Base-by-base conservation (phyloP, 2,888 invertebrate species). In the Petrolisthes cinctipes region DNA sequence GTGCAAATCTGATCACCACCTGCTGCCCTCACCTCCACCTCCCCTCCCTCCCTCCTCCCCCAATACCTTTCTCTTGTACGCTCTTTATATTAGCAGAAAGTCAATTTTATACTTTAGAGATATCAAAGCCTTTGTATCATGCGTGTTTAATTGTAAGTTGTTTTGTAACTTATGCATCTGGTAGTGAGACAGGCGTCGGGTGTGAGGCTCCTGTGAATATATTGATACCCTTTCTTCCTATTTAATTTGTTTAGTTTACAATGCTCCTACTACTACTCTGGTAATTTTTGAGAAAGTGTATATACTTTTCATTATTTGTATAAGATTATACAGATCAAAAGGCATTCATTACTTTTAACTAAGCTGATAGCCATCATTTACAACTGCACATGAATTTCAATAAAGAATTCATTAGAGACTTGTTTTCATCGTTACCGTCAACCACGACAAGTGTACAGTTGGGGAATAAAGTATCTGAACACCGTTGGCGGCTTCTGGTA, bases 241-340 rank as follows among this genome's bases (percentile, higher is more conserved):
- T 83, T 86, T 83, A 83, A 88, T 85, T 88, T 88, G 75, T 85
- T 88, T 82, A 82, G 75, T 88, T 85, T 88, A 81, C 78, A 81
- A 82, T 88, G 82, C 83, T 87, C 83, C 75, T 71, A 51, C 53
- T 79, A 83, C 86, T 86, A 82, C 71, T 51, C 71, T 79, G 79
- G 79, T 84, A 71, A 75, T 73, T 83, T 84, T 81, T 82, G 57
- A 83, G 75, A 88, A 84, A 68, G 53, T 76, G 75, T 82, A 76
- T 85, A 88, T 88, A 88, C 84, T 88, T 85, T 85, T 85, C 88
- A 88, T 88, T 88, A 85, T 88, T 88, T 88, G 88, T 88, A 88
- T 85, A 88, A 88, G 73, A 85, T 85, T 88, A 88, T 85, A 85
- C 88, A 88, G 88, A 88, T 88, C 88, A 88, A 88, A 88, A 88